These are phyloP conservation scores for Spea hammondii DNA, from an alignment of 2,797 vertebrate genomes.

Conservation along the genomic window DNA sequence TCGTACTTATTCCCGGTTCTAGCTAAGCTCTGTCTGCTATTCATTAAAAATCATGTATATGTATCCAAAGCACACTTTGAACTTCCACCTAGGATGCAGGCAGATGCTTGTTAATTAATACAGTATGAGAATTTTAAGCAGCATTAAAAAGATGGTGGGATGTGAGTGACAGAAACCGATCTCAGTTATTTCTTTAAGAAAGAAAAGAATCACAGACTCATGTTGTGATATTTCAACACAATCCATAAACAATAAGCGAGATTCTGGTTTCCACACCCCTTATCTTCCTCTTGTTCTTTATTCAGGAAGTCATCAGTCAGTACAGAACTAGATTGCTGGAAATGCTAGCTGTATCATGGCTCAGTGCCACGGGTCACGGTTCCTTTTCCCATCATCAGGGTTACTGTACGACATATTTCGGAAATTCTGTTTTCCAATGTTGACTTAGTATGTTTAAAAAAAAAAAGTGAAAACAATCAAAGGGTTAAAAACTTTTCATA, in stretches of 20 bases:
- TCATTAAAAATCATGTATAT: too few relatives aligned
- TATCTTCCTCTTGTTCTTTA: background rate
- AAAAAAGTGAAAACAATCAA: background rate
- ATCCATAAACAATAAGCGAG: background rate
- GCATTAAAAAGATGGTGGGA: background rate
- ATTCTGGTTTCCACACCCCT: background rate
- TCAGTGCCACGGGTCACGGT: background rate
- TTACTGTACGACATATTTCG: background rate
- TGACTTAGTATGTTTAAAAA: background rate
- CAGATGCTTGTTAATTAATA: background rate
- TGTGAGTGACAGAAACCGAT: conserved; percentile 3
- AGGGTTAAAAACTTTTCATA: background rate
- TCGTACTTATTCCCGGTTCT: too few relatives aligned
- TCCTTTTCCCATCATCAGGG: background rate
- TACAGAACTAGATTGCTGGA: background rate
- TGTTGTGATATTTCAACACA: background rate
- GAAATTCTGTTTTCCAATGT: conserved; percentile 1
- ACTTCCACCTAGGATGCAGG: background rate
- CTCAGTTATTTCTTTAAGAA: background rate
- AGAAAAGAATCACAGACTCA: background rate
- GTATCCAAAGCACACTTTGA: too few relatives aligned
- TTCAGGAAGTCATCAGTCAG: conserved; percentile 3
- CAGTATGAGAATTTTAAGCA: background rate
- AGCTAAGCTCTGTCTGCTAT: too few relatives aligned
- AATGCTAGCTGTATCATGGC: background rate